Evolutionary conservation across 2,888 invertebrate species (phyloP).

Genomic region (Polia nebulosa): DNA sequence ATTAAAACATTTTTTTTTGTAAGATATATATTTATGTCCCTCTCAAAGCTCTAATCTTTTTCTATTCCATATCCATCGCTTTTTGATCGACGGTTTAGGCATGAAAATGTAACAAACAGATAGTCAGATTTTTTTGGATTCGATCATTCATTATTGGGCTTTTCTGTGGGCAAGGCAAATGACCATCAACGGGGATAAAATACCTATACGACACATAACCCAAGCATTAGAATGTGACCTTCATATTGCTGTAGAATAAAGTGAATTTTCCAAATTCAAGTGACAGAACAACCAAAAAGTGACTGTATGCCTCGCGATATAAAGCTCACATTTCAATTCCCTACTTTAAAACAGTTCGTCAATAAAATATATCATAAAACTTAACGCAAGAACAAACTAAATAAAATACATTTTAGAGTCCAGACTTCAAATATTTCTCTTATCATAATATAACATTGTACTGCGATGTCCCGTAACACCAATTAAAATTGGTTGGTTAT

Average conservation of each 20-base stretch:
- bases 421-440: constrained; percentile 17
- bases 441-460: neutral
- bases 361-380: constrained; percentile 31
- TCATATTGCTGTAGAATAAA: neutral
- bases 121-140: too few species aligned
- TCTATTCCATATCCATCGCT: too few species aligned
- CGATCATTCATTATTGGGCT: too few species aligned
- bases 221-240: constrained; percentile 12
- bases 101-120: too few species aligned
- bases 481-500: neutral
- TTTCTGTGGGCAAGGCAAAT: neutral
- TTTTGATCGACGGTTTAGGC: too few species aligned
- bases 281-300: neutral
- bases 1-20: too few species aligned
- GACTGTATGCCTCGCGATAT: neutral
- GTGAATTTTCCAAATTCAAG: neutral
- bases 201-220: neutral
- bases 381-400: constrained; percentile 21
- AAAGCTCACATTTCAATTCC: constrained; percentile 14
- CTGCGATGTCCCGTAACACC: constrained; percentile 9
- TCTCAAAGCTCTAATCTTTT: too few species aligned
- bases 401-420: constrained; percentile 21
- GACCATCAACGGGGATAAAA: neutral
- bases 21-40: too few species aligned
- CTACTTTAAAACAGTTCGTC: neutral